A percentile compares a stretch with the other conserved stretches of the same genome.
Conservation (phyloP, 2,113 vertebrate genomes). For the Camelus bactrianus region DNA sequence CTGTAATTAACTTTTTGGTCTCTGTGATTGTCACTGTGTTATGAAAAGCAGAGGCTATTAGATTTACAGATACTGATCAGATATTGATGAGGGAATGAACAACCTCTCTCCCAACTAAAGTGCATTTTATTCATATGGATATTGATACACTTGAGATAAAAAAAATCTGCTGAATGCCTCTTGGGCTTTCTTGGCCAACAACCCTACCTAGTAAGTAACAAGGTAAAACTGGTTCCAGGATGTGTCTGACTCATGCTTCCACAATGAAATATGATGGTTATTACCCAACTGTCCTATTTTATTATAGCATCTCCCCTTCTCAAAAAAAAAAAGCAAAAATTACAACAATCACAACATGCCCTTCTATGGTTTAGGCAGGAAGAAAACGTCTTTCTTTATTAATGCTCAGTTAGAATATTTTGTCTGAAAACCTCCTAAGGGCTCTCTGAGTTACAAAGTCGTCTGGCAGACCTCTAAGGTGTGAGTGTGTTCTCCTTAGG, state of each 20-base stretch:
- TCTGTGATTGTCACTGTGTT: not conserved
- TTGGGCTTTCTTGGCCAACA: not conserved
- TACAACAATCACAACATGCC: not conserved
- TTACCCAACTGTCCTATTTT: not conserved
- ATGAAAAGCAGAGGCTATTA: not conserved
- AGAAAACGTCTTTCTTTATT: not conserved
- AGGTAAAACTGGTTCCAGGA: not conserved
- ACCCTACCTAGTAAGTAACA: not conserved
- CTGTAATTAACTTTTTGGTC: not conserved
- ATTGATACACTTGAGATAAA: not conserved
- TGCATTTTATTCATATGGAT: not conserved
- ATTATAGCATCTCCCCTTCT: not conserved
- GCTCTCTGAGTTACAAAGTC: not conserved
- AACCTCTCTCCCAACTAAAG: not conserved
- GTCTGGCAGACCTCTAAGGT: not conserved
- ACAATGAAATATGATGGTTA: not conserved
- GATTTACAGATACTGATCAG: not conserved
- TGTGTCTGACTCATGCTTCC: not conserved
- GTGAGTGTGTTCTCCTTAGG: not conserved
- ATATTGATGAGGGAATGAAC: not conserved
- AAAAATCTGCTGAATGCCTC: not conserved
- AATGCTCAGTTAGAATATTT: conserved; percentile 23
- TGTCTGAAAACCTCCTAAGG: not conserved
- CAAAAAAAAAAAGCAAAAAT: not conserved
- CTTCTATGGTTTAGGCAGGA: not conserved